phyloP scores from a whole-genome alignment of 2,797 vertebrate genomes.

The Sibirionetta formosa region DNA sequence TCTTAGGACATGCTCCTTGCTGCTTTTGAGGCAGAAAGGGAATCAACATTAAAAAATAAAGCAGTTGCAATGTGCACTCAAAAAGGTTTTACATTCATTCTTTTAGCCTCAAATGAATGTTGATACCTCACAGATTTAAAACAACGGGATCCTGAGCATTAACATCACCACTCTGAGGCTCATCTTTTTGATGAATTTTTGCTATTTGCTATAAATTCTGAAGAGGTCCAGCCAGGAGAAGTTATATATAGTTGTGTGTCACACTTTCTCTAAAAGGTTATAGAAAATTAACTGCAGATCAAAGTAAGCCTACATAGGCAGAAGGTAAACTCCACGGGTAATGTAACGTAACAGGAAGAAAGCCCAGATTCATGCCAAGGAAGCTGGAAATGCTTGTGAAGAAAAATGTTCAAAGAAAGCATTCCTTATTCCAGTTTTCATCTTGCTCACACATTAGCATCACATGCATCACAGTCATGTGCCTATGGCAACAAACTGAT shows the following conservation, averaged over 20 bases:
- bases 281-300: not conserved
- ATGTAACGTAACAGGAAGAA: not conserved
- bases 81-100: not conserved
- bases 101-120: not conserved
- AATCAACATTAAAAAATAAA: not conserved
- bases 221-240: not conserved
- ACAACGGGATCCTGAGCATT: not conserved
- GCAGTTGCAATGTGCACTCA: not conserved
- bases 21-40: constrained; percentile 21
- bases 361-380: not conserved
- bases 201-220: not conserved
- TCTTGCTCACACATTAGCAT: not conserved
- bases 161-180: not conserved
- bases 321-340: not conserved
- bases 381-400: not conserved
- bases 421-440: not conserved
- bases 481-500: constrained; percentile 14
- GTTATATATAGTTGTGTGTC: not conserved
- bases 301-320: not conserved
- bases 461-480: not conserved
- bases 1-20: not conserved
- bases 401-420: not conserved
- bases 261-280: not conserved
- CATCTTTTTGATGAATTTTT: not conserved
- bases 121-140: not conserved